phyloP scores from a whole-genome alignment of 1,140 invertebrate species.

The Brachionus plicatilis region DNA sequence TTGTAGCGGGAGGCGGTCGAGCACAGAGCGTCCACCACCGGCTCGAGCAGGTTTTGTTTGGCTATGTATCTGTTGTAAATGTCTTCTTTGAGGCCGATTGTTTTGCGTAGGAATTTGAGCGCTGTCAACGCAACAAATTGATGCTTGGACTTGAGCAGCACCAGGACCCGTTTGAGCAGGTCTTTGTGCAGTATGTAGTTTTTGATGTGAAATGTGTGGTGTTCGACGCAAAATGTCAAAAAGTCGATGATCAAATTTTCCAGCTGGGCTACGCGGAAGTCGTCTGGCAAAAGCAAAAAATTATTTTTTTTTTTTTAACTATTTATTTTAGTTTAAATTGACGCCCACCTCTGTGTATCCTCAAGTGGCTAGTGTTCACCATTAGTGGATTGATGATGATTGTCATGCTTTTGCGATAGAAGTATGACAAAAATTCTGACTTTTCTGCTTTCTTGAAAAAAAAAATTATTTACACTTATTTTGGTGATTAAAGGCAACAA shows the following conservation, averaged over 20 bases:
- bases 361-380: constrained; percentile 78
- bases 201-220: constrained; percentile 97
- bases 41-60: constrained; percentile 87
- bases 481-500: no score
- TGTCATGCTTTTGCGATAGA: constrained; percentile 96
- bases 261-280: constrained; percentile 90
- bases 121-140: constrained; percentile 92
- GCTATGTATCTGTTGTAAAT: constrained; percentile 95
- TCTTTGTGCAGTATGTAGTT: constrained; percentile 96
- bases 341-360: constrained; percentile 64
- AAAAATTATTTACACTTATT: not conserved
- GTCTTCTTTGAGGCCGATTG: constrained; percentile 94
- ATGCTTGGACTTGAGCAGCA: constrained; percentile 93
- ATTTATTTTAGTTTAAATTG: not conserved
- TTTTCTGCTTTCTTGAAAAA: constrained; percentile 70
- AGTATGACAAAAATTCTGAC: constrained; percentile 94
- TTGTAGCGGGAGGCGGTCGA: constrained; percentile 96
- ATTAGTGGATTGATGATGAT: constrained; percentile 82
- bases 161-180: constrained; percentile 82
- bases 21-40: constrained; percentile 90
- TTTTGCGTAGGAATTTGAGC: constrained; percentile 89
- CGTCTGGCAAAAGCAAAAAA: constrained; percentile 62
- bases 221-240: constrained; percentile 98
- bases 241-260: constrained; percentile 88
- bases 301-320: not conserved